Evolutionary conservation across 2,888 invertebrate species (phyloP).

Genomic region (Pollenia griseotomentosa): DNA sequence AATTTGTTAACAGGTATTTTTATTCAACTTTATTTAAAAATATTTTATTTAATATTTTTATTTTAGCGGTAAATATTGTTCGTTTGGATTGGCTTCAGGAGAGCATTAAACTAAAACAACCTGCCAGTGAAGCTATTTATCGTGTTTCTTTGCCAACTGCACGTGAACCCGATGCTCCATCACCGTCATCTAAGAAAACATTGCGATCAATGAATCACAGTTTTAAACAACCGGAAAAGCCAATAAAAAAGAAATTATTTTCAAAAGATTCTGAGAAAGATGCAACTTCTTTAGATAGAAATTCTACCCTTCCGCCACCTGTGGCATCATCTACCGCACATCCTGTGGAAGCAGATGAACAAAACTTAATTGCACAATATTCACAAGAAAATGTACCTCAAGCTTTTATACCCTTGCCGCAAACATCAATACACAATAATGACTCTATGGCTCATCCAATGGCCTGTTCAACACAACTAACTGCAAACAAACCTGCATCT

Average conservation of each 20-base stretch:
- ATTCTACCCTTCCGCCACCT: constrained; percentile 32
- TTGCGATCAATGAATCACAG: constrained; percentile 83
- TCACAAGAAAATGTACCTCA: constrained; percentile 79
- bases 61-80: constrained; percentile 85
- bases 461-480: constrained; percentile 77
- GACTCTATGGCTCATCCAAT: constrained; percentile 59
- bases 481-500: constrained; percentile 37
- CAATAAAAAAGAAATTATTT: constrained; percentile 80
- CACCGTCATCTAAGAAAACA: constrained; percentile 87
- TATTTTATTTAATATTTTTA: neutral
- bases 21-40: neutral
- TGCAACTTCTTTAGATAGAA: constrained; percentile 11
- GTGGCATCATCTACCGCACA: constrained; percentile 44
- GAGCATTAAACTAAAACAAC: constrained; percentile 87
- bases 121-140: constrained; percentile 85
- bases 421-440: constrained; percentile 75
- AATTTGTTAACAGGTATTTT: constrained; percentile 76
- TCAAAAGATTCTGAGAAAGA: constrained; percentile 51
- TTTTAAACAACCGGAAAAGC: constrained; percentile 82
- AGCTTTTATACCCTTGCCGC: constrained; percentile 78
- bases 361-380: constrained; percentile 81
- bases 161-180: constrained; percentile 84
- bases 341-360: constrained; percentile 74
- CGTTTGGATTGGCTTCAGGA: constrained; percentile 90
- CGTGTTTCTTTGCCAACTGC: constrained; percentile 79